Evolutionary conservation across 2,888 invertebrate species (phyloP), one percentile per base, ranked within the genome.

Genomic region (Agrypnus murinus): DNA sequence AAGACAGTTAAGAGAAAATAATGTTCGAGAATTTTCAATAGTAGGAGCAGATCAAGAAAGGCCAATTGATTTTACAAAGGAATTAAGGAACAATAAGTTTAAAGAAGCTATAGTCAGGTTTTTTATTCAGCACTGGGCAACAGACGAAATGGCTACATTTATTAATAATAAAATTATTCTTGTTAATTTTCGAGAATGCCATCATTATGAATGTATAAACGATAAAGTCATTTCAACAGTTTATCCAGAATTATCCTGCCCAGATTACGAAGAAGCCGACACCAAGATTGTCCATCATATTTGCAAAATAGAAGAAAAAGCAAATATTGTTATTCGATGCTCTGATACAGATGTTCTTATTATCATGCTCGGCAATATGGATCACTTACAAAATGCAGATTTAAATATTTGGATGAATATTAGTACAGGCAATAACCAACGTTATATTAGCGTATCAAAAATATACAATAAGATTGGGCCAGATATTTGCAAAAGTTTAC

Each of bases 401-500:
- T 4, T 69, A 6, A 34, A 70, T 77, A 62, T 73, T 34, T 74
- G 72, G 70, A 77, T 78, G 34, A 57, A 75, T 48, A 48, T 72
- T 40, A 63, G 74, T 40, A 65, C 62, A 15, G 77, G 77, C n/a
- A 79, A 79, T 68, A 8, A 65, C n/a, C 57, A 70, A 7, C 4
- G 74, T 68, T 72, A 71, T 32, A 76, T 74, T 48, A 71, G 76
- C 69, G 55, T 80, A 40, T 75, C 65, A 17, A 50, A 74, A 59
- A 10, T 81, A 53, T 63, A 76, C 67, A 43, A 71, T 70, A 72
- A 68, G 36, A 68, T 82, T 38, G 81, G 79, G 6, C 3, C 25
- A 34, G 48, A 48, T 32, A 65, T 79, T 60, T 79, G 58, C 17
- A 62, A 70, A 69, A 75, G 76, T 45, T 48, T 81, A 62, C 80